Evolutionary conservation across 2,797 vertebrate species (phyloP), one percentile per base, ranked within the genome.

Genomic region (Telmatherina bonti): DNA sequence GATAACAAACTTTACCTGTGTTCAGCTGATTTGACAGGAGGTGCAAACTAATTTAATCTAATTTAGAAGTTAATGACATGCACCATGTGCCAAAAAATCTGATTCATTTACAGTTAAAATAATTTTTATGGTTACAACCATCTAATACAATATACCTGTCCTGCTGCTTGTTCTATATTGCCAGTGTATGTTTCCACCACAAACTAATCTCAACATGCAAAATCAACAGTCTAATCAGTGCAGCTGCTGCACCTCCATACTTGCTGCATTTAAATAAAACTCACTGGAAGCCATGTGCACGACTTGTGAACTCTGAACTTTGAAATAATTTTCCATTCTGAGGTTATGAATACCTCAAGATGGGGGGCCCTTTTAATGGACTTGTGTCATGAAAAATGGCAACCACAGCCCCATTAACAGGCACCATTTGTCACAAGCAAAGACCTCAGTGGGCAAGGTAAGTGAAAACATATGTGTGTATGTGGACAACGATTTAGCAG

Each of bases 381-480:
- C 26, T 29, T 5, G 2, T 29, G 26, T 53, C 51, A 51, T 51
- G 16, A 53, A 53, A 53, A 13, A 53, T 16, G 4, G 24, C 11
- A 29, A 53, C 51, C 51, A 29, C 51, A 29, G 27, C 51, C n/a
- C 51, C 22, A 52, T 27, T 52, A 27, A 5, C 51, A 13, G 51
- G 26, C 51, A 26, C 51, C 5, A 52, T 52, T 52, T 52, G 2
- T 51, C 20, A 45, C 22, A 6, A 60, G 30, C 26, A 41, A 45
- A 72, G 36, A 12, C n/a, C 38, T 12, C 30, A 55, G 35, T 33
- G 33, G 3, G 26, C 31, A 62, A 29, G 9, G 9, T 43, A 57
- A 68, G 27, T 58, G 35, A 63, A 22, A 71, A 54, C 47, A 27
- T 55, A 36, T 62, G 54, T 56, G 54, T 56, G 22, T 38, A 16